Percentiles rank a stretch among this genome's conserved stretches.
Evolutionary conservation across 2,797 vertebrate species (phyloP).

Genomic region (Syngnathus acus): DNA sequence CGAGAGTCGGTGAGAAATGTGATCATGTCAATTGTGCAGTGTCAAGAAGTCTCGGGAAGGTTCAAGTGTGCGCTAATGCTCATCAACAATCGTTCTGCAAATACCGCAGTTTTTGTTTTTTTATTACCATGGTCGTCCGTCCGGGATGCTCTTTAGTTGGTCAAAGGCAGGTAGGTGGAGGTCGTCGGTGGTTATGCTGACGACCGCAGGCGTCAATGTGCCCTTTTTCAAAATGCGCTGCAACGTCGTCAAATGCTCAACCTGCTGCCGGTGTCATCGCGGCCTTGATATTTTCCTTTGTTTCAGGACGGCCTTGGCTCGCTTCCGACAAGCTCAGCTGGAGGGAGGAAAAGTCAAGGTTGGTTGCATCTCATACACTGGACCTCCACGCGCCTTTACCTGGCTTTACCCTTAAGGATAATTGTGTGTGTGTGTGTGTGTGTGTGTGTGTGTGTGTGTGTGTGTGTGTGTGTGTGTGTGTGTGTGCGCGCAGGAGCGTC

Average conservation of each 20-base stretch:
- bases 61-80: no score
- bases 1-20: no score
- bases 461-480: no score
- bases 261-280: no score
- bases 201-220: not conserved
- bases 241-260: no score
- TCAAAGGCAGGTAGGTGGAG: not conserved
- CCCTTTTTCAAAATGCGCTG: not conserved
- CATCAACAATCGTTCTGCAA: no score
- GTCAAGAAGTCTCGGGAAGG: no score
- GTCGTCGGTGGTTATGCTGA: no score
- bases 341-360: conserved; percentile 91
- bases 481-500: conserved; percentile 72
- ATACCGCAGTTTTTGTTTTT: no score
- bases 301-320: conserved; percentile 83
- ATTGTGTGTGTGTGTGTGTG: not conserved
- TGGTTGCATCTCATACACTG: not conserved
- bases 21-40: no score
- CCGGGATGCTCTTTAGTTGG: not conserved
- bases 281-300: not conserved
- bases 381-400: not conserved
- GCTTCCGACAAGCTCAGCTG: conserved; percentile 86
- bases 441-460: no score
- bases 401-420: not conserved
- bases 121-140: no score